Evolutionary conservation across 2,888 invertebrate genomes (phyloP), one percentile per base, ranked within the genome.

Genomic region (Lydus trimaculatus): DNA sequence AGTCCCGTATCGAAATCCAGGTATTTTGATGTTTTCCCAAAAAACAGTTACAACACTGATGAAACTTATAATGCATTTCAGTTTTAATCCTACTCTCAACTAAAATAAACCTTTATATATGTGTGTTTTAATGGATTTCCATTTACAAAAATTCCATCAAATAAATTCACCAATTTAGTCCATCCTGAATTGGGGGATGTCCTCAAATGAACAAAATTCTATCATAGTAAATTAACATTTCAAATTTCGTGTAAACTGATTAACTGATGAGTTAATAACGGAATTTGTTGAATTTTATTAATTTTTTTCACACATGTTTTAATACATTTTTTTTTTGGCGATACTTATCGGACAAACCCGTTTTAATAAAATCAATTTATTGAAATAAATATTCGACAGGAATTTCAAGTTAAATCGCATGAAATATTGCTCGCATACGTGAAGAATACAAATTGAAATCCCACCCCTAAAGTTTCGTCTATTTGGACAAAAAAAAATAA

Each of bases 141-240:
- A 69, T 69, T 69, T 69, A 20, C 48, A 48, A 48, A 48, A 48
- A 48, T 48, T 48, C 11, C 9, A 48, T 2, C 69, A 69, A 59
- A 69, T 71, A 71, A 70, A 72, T 74, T 74, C 20, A 72, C 68
- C 69, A 74, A 69, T 68, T 73, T 70, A 64, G 64, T 48, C 66
- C 31, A 64, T 64, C 71, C 3, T 9, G 20, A 2, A 48, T 9
- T 3, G 20, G 5, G 39, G n/a, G 6, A 17, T 43, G 11, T 43
- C n/a, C 5, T 17, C n/a, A 43, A 17, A 43, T 4, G 7, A 17
- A n/a, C 4, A 73, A 75, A 73, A 75, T 70, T 70, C 73, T 63
- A 13, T 43, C 71, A 67, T 69, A 66, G 20, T 23, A 58, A 36
- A 75, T 75, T 75, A 75, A 72, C 75, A 75, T 75, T 75, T 69